phyloP scores from a whole-genome alignment of 2,888 invertebrate species.

The Plebejus anna region DNA sequence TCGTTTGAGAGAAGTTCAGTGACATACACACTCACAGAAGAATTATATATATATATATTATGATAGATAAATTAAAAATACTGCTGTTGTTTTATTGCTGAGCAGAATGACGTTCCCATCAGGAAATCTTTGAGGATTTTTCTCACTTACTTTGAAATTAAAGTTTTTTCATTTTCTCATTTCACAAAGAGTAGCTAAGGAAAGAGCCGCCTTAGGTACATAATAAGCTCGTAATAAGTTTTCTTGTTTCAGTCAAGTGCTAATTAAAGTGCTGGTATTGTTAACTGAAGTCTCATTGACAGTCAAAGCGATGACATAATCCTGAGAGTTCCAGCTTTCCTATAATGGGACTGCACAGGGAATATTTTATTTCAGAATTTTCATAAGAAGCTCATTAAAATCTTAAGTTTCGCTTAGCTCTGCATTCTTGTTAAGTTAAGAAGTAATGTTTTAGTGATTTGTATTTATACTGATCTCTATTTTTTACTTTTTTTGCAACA shows the following conservation, averaged over 20 bases:
- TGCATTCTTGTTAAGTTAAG: not conserved
- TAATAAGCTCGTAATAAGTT: constrained; percentile 20
- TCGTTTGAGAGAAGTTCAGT: too few relatives aligned
- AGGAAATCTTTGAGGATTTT: constrained; percentile 2
- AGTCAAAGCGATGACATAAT: constrained; percentile 19
- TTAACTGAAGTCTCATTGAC: constrained; percentile 14
- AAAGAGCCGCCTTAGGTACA: constrained; percentile 12
- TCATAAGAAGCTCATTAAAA: constrained; percentile 39
- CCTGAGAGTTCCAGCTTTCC: not conserved
- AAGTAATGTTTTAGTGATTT: not conserved
- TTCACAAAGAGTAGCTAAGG: constrained; percentile 9
- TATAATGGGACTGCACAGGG: constrained; percentile 11
- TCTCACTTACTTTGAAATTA: constrained; percentile 5
- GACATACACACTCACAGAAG: too few relatives aligned
- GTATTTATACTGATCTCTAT: too few relatives aligned
- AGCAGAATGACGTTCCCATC: not conserved
- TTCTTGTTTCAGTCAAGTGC: constrained; percentile 16
- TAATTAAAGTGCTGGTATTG: constrained; percentile 22
- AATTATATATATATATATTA: too few relatives aligned
- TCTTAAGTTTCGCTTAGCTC: constrained; percentile 31
- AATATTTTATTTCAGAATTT: constrained; percentile 32
- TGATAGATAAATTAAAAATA: not conserved
- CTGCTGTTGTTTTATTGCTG: not conserved
- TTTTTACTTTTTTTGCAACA: too few relatives aligned
- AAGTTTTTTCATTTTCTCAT: constrained; percentile 22